phyloP scores from a whole-genome alignment of 1,140 invertebrate species.

The Bombus soroeensis region DNA sequence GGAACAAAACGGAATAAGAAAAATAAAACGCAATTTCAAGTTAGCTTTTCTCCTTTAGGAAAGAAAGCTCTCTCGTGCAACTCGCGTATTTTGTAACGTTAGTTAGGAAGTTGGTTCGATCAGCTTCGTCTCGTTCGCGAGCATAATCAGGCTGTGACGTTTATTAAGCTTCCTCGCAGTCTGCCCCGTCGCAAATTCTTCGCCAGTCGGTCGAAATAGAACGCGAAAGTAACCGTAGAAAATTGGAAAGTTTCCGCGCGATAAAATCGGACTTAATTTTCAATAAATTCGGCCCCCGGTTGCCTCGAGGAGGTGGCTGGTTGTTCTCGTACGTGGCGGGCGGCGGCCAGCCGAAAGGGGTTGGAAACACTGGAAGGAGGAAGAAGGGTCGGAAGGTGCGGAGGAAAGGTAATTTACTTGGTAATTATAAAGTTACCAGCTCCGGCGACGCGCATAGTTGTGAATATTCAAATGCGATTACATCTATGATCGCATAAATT shows the following conservation, averaged over 20 bases:
- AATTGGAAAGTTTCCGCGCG: slow-evolving; percentile 78
- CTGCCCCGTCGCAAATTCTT: slow-evolving; percentile 62
- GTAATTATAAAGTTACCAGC: slow-evolving; percentile 77
- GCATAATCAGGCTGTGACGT: slow-evolving; percentile 46
- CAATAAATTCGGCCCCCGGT: slow-evolving; percentile 72
- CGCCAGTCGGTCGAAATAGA: slow-evolving; percentile 65
- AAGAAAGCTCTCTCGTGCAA: background rate
- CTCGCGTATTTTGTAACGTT: background rate
- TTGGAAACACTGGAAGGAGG: slow-evolving; percentile 6
- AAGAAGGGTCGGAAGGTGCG: slow-evolving; percentile 28
- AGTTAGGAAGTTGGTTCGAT: slow-evolving; percentile 2
- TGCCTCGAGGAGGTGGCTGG: background rate
- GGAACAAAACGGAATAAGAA: too few species aligned
- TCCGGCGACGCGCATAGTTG: slow-evolving; percentile 71
- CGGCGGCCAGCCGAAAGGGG: slow-evolving; percentile 4
- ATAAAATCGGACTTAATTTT: slow-evolving; percentile 80
- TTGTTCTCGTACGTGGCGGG: slow-evolving; percentile 30
- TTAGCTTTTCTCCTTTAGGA: too few species aligned
- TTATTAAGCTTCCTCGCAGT: slow-evolving; percentile 55
- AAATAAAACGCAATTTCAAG: background rate
- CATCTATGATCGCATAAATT: slow-evolving; percentile 78
- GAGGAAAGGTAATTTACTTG: slow-evolving; percentile 75
- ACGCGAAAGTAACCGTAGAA: slow-evolving; percentile 73
- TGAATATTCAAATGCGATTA: slow-evolving; percentile 77
- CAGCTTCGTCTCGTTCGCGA: background rate